phyloP scores from a whole-genome alignment of 2,888 invertebrate species.

The Drosophila rellima region DNA sequence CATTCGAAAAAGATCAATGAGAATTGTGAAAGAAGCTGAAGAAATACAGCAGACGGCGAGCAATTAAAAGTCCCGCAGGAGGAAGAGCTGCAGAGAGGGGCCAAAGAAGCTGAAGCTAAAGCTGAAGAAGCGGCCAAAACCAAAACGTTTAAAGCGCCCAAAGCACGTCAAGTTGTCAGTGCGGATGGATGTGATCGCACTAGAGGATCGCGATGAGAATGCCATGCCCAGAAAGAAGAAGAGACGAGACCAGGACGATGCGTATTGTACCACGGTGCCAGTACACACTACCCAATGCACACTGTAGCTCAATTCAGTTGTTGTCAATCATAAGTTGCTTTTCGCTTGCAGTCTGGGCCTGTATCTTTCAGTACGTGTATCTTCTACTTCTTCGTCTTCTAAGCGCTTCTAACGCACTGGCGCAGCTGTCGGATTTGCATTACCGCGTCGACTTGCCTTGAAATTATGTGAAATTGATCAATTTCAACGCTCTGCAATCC shows the following conservation, averaged over 20 bases:
- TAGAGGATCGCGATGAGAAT: conserved; percentile 61
- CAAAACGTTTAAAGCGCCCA: conserved; percentile 62
- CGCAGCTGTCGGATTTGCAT: conserved; percentile 82
- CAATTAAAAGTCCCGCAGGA: conserved; percentile 69
- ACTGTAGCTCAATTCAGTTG: conserved; percentile 76
- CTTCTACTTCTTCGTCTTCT: conserved; percentile 44
- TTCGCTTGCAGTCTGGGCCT: neutral
- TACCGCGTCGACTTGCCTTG: conserved; percentile 75
- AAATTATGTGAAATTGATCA: conserved; percentile 85
- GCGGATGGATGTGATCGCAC: conserved; percentile 62
- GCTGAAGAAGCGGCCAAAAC: conserved; percentile 22
- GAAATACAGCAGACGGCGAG: conserved; percentile 71
- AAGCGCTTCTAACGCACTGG: conserved; percentile 77
- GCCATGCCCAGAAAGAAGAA: conserved; percentile 25
- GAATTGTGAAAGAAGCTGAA: conserved; percentile 80
- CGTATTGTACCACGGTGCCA: conserved; percentile 28
- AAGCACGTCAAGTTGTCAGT: conserved; percentile 80
- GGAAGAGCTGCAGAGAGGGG: neutral
- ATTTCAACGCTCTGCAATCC: conserved; percentile 82
- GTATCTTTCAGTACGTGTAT: conserved; percentile 19
- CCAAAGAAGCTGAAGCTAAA: neutral
- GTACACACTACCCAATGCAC: conserved; percentile 15
- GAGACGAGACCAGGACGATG: conserved; percentile 40
- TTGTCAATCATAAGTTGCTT: conserved; percentile 81
- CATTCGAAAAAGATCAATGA: conserved; percentile 83